Evolutionary conservation across 2,113 vertebrate genomes (phyloP).

Genomic region (Marmota monax): DNA sequence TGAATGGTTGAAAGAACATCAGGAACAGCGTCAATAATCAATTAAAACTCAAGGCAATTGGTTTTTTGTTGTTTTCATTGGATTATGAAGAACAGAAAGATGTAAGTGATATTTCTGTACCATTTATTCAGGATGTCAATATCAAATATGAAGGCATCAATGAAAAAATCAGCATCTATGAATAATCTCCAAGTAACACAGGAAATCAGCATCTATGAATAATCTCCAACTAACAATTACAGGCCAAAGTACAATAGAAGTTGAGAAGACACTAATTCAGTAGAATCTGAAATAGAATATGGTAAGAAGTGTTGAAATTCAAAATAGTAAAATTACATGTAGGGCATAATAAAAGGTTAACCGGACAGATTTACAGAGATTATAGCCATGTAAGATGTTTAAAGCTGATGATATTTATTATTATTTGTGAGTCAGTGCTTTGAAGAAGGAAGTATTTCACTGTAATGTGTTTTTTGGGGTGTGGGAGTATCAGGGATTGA

Average conservation of each 20-base stretch:
- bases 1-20: not conserved
- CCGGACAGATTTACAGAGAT: not conserved
- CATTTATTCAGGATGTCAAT: not conserved
- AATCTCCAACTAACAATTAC: not conserved
- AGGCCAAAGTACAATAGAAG: not conserved
- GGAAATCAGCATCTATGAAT: too few species aligned
- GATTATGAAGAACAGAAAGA: not conserved
- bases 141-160: not conserved
- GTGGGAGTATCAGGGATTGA: too few species aligned
- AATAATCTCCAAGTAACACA: not conserved
- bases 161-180: not conserved
- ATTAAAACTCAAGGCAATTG: not conserved
- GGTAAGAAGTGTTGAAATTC: not conserved
- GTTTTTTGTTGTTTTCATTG: not conserved
- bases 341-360: not conserved
- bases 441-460: not conserved
- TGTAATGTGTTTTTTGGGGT: not conserved
- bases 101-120: not conserved
- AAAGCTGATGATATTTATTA: not conserved
- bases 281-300: slow-evolving; percentile 6
- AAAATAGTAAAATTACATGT: not conserved
- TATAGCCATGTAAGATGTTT: not conserved
- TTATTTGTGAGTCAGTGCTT: not conserved
- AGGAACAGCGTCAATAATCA: not conserved
- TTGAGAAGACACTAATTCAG: not conserved